A percentile compares a stretch with the other conserved stretches of the same genome.
Conservation (phyloP, 2,888 invertebrate species). For the Linnaemya tessellans region DNA sequence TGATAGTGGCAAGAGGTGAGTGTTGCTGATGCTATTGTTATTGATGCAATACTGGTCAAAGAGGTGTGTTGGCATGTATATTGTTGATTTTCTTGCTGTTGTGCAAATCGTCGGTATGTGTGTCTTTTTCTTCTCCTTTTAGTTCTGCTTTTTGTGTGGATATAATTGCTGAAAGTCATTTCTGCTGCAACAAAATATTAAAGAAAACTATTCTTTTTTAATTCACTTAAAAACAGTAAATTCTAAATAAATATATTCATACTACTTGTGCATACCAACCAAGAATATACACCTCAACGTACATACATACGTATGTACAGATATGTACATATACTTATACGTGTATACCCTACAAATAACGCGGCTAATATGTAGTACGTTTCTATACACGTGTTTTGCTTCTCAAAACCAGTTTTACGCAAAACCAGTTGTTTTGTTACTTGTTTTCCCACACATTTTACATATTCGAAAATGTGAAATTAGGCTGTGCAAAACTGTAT, state of each 20-base stretch:
- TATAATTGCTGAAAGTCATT: conserved; percentile 80
- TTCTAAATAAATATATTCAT: conserved; percentile 13
- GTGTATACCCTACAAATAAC: no score
- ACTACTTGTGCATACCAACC: conserved; percentile 2
- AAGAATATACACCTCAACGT: no score
- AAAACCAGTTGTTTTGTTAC: no score
- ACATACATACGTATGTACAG: no score
- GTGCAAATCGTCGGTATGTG: conserved; percentile 29
- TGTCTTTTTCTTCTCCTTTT: conserved; percentile 73
- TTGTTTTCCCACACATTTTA: no score
- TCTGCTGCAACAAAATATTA: conserved; percentile 76
- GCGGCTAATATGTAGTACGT: no score
- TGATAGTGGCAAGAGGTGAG: conserved; percentile 18
- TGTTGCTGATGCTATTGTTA: conserved; percentile 6
- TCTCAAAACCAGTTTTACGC: no score
- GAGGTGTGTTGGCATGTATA: conserved; percentile 65
- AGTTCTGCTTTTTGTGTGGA: conserved; percentile 61
- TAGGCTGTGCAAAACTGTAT: no score
- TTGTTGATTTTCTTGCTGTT: conserved; percentile 61
- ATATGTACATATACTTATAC: no score
- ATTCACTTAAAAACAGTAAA: conserved; percentile 4
- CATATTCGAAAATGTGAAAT: no score
- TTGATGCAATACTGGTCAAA: conserved; percentile 41
- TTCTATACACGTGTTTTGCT: no score
- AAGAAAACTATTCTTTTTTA: conserved; percentile 6